These are phyloP conservation scores for Plectrocnemia conspersa DNA, from an alignment of 1,140 invertebrate genomes.

Conservation along the genomic window DNA sequence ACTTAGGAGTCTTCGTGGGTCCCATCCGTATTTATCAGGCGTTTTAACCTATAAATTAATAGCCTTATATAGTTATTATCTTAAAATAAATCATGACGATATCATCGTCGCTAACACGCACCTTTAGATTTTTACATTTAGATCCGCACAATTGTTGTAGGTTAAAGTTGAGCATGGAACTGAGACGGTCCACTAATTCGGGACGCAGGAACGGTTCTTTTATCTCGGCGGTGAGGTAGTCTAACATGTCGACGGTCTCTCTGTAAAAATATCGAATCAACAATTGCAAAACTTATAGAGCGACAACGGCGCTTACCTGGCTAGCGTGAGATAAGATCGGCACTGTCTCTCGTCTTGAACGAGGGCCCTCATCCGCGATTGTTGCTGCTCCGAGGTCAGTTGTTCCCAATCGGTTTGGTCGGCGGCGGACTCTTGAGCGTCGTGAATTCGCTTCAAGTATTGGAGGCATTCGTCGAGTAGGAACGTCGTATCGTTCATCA, in stretches of 20 bases:
- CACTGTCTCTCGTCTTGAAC: constrained; percentile 90
- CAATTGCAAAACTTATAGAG: not conserved
- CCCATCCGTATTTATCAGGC: constrained; percentile 95
- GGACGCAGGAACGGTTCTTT: constrained; percentile 89
- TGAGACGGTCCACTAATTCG: constrained; percentile 87
- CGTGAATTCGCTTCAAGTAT: constrained; percentile 91
- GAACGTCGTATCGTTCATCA: constrained; percentile 99
- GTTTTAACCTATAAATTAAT: constrained; percentile 60
- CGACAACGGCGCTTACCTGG: constrained; percentile 51
- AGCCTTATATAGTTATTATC: not conserved
- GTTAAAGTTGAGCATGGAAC: constrained; percentile 98
- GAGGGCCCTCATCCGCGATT: constrained; percentile 71
- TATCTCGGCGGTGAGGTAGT: constrained; percentile 92
- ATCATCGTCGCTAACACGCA: constrained; percentile 28
- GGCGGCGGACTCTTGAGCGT: constrained; percentile 73
- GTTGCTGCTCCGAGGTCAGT: constrained; percentile 67
- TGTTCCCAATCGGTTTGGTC: constrained; percentile 63
- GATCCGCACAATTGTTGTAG: constrained; percentile 94
- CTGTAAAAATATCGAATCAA: constrained; percentile 37
- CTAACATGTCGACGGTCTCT: constrained; percentile 97
- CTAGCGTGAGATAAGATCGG: constrained; percentile 90
- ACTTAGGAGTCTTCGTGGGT: constrained; percentile 82
- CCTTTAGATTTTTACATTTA: constrained; percentile 96
- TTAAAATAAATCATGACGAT: not conserved
- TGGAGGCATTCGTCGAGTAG: constrained; percentile 93